Base-by-base conservation (phyloP, 2,113 vertebrate genomes). In the Pollachius pollachius region DNA sequence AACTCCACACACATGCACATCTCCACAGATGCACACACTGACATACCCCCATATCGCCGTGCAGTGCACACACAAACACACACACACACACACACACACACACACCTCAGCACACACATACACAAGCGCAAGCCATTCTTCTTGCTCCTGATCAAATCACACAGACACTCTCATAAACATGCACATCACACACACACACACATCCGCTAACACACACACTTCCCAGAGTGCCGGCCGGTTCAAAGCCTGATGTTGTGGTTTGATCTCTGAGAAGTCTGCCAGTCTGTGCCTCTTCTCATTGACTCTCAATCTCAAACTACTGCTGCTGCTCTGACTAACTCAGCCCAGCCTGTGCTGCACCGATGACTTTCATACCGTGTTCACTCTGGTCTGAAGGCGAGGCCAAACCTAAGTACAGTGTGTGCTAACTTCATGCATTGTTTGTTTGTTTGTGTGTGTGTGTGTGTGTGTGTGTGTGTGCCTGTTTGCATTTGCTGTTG, bases 401-500 rank as follows among this genome's bases (percentile, higher is more conserved):
- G 37, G 3, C 37, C 37, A 41, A 11, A 41, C 37, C 37, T 41
- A 41, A 41, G 37, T 4, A 27, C 27, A 27, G 27, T 27, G 27
- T 27, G 27, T 27, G 27, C 4, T 27, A 27, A 27, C 9, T 41
- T 41, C 5, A 41, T 41, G 37, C 37, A 41, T 6, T 13, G 18
- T 19, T 58, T 17, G 16, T 17, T 52, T 19, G 16, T 18, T 18
- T 67, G 65, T 68, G 61, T 71, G 58, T 62, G 68, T 66, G 30
- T 62, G 56, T 62, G 23, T 57, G 27, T 41, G 37, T 41, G 11
- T 8, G 4, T 27, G 27, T 27, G 27, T 37, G 3, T 62, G 73
- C 23, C 18, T 52, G 67, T 63, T 7, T 67, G 65, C 18, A 18
- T 19, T 58, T 17, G 16, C 2, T 52, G 16, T 18, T 68, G 61